Percentiles rank a stretch among this genome's conserved stretches.
Conservation (phyloP, 1,140 invertebrate genomes). For the Subanguina moxae region DNA sequence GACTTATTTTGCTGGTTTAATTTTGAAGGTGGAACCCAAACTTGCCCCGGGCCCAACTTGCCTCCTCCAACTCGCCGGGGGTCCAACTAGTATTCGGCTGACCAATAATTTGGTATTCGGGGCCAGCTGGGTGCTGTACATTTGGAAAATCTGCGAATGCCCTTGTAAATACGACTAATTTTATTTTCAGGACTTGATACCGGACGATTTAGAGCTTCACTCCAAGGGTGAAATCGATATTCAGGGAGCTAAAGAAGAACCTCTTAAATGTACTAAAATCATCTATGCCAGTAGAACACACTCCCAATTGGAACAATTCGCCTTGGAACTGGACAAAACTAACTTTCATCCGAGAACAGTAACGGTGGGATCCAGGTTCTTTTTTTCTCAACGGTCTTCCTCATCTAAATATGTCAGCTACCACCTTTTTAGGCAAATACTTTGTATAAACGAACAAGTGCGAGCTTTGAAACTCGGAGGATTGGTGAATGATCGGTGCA, state of each 20-base stretch:
- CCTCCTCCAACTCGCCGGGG: too few species aligned
- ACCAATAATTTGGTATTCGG: too few species aligned
- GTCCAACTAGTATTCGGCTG: too few species aligned
- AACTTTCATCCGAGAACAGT: conserved; percentile 25
- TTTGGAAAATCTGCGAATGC: too few species aligned
- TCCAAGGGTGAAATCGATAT: conserved; percentile 13
- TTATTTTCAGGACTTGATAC: conserved; percentile 28
- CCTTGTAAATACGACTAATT: too few species aligned
- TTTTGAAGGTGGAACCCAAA: too few species aligned
- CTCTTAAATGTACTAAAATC: conserved; percentile 21
- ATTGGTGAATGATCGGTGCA: conserved; percentile 88
- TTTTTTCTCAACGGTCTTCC: background rate
- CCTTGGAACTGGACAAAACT: conserved; percentile 23
- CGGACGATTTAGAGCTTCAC: conserved; percentile 1
- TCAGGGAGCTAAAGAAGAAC: conserved; percentile 8
- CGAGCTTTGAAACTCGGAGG: conserved; percentile 71
- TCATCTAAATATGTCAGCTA: too few species aligned
- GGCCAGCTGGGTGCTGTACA: too few species aligned
- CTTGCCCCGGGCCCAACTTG: too few species aligned
- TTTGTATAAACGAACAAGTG: conserved; percentile 70
- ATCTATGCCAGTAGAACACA: conserved; percentile 35
- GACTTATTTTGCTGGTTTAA: too few species aligned
- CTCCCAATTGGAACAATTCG: conserved; percentile 35
- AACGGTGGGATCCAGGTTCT: conserved; percentile 26
- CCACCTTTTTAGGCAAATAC: background rate